Percentiles rank a stretch among this genome's conserved stretches.
These are phyloP conservation scores for Drosophila sucinea DNA, from an alignment of 1,140 invertebrate species.

Conservation along the genomic window DNA sequence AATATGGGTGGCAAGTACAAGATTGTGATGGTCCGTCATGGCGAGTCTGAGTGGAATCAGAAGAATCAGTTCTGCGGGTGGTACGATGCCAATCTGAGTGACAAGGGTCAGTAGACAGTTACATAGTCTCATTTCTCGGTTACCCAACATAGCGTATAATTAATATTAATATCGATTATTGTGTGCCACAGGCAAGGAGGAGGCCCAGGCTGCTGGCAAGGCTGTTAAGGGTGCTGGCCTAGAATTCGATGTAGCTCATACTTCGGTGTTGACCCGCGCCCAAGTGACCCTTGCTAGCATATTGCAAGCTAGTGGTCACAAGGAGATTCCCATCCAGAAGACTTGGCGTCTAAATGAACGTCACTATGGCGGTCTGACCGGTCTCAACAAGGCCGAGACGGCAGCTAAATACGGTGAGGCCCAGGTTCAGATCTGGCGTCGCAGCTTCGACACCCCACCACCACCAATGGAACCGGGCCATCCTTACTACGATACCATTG, in stretches of 20 bases:
- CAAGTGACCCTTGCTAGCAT: constrained; percentile 92
- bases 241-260: constrained; percentile 95
- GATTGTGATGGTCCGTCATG: constrained; percentile 97
- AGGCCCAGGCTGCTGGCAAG: constrained; percentile 91
- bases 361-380: constrained; percentile 97
- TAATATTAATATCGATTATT: constrained; percentile 17
- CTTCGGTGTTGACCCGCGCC: constrained; percentile 94
- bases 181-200: constrained; percentile 84
- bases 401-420: constrained; percentile 97
- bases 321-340: constrained; percentile 89
- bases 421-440: constrained; percentile 96
- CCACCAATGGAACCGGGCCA: constrained; percentile 93
- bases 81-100: constrained; percentile 92
- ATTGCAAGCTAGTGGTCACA: constrained; percentile 90
- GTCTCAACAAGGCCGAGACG: constrained; percentile 97
- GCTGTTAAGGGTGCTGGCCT: constrained; percentile 92
- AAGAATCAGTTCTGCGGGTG: constrained; percentile 97
- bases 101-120: constrained; percentile 87
- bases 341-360: constrained; percentile 97
- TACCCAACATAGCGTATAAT: background rate
- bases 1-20: constrained; percentile 87
- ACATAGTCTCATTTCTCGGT: background rate
- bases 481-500: constrained; percentile 92
- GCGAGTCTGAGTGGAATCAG: constrained; percentile 97
- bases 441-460: constrained; percentile 96